A percentile compares a stretch with the other conserved stretches of the same genome.
Conservation (phyloP, 2,797 vertebrate species). For the Anniella stebbinsi region DNA sequence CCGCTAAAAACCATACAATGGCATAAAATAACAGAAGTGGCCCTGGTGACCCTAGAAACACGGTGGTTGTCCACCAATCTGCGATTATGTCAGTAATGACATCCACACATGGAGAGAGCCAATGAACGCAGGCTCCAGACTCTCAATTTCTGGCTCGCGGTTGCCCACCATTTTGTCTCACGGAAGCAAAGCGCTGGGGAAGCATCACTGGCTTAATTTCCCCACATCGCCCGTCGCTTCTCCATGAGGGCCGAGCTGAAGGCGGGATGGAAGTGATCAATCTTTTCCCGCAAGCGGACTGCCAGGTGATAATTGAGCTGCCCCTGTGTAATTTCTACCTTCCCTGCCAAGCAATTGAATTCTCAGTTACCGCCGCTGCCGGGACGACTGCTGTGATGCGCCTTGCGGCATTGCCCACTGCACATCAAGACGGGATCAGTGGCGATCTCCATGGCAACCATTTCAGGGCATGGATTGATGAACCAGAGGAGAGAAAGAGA, state of each 20-base stretch:
- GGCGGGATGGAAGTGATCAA: neutral
- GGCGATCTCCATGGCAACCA: conserved; percentile 60
- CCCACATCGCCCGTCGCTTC: neutral
- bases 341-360: neutral
- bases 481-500: neutral
- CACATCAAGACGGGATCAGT: conserved; percentile 21
- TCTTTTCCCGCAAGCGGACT: neutral
- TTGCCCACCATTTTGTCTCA: neutral
- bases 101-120: neutral
- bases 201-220: neutral
- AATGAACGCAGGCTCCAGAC: neutral
- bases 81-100: neutral
- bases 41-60: no score
- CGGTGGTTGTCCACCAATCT: no score
- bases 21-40: neutral
- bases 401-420: neutral
- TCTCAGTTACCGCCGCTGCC: neutral
- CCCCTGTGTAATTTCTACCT: neutral
- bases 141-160: neutral
- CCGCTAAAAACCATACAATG: neutral
- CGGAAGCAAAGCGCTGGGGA: neutral
- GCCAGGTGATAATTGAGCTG: neutral
- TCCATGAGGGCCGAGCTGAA: neutral
- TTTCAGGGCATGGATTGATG: conserved; percentile 18
- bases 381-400: neutral